A percentile compares a stretch with the other conserved stretches of the same genome.
phyloP scores from a whole-genome alignment of 2,113 vertebrate genomes.

The Melanocharis versteri region DNA sequence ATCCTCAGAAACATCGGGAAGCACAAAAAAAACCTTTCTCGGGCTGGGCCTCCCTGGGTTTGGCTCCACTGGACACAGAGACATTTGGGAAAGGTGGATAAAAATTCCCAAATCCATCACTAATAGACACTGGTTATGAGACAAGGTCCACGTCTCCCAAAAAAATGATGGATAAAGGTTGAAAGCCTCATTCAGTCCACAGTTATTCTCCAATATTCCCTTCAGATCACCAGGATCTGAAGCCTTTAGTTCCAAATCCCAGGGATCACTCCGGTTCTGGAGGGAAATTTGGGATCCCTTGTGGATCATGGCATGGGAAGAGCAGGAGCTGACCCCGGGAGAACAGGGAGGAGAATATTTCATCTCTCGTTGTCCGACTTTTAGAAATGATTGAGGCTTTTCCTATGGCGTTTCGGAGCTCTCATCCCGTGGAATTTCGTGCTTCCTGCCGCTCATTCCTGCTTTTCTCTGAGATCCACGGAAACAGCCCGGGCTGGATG shows the following conservation, averaged over 20 bases:
- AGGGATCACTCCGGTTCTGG: rapidly evolving
- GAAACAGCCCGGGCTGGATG: background rate
- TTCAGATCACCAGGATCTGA: background rate
- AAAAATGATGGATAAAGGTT: background rate
- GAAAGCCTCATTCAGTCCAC: background rate
- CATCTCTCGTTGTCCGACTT: background rate
- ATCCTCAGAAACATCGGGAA: background rate
- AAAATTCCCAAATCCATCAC: background rate
- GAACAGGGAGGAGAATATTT: background rate
- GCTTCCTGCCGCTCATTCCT: background rate
- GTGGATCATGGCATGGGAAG: background rate
- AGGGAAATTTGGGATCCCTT: background rate
- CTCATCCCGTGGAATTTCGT: background rate
- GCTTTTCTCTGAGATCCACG: background rate
- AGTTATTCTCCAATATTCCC: background rate
- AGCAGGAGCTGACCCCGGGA: rapidly evolving
- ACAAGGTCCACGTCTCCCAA: background rate
- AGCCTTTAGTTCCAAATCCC: background rate
- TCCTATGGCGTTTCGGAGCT: rapidly evolving
- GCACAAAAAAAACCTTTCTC: background rate
- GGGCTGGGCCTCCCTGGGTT: background rate
- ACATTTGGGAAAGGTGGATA: background rate
- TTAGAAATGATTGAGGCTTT: background rate
- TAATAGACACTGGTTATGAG: rapidly evolving
- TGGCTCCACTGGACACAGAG: background rate